Percentiles rank a stretch among this genome's conserved stretches.
These are phyloP conservation scores for Zosterops borbonicus DNA, from an alignment of 2,113 vertebrate species.

Conservation along the genomic window DNA sequence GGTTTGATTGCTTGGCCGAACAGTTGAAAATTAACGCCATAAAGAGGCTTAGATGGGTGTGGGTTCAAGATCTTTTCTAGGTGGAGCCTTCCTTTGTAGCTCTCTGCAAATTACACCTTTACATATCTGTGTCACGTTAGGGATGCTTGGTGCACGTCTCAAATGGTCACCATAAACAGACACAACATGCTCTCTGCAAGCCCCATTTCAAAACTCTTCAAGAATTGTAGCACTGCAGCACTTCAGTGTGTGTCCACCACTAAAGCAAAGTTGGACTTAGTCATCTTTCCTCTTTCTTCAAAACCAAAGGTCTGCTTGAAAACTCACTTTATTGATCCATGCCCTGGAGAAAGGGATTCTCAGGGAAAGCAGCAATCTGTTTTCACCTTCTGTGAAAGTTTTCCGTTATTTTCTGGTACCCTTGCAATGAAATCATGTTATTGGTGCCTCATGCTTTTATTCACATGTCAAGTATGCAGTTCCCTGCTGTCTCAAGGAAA, in stretches of 20 bases:
- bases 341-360: not conserved
- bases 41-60: not conserved
- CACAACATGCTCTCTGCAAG: fast-evolving
- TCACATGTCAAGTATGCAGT: not conserved
- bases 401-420: not conserved
- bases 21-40: not conserved
- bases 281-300: not conserved
- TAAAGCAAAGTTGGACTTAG: not conserved
- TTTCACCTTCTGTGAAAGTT: not conserved
- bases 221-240: not conserved
- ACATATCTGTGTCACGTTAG: not conserved
- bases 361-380: not conserved
- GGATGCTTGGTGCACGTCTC: fast-evolving
- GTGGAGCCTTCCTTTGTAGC: not conserved
- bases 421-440: not conserved
- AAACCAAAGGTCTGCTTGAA: not conserved
- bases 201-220: not conserved
- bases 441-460: not conserved
- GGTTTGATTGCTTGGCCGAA: not conserved
- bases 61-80: not conserved
- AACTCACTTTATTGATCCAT: not conserved
- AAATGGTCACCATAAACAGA: not conserved
- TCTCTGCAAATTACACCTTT: not conserved
- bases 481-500: not conserved
- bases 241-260: not conserved